Evolutionary conservation across 1,140 invertebrate genomes (phyloP), one percentile per base, ranked within the genome.

Genomic region (Uloborus diversus): DNA sequence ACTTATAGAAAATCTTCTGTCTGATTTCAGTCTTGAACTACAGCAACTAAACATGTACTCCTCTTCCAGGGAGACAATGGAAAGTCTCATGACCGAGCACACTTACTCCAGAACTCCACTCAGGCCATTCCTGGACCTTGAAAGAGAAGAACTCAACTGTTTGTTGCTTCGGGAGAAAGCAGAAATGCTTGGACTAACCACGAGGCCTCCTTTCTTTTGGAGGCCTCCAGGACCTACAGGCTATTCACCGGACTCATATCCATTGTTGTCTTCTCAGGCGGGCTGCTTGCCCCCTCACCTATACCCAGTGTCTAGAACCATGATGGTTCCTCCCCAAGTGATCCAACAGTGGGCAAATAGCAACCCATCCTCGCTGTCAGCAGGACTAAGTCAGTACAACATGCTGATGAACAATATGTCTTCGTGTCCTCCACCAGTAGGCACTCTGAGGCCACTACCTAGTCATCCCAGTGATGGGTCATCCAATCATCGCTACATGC

Each of bases 61-160:
- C 61, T 78, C 62, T 78, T 78, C 62, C 80, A 85, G 87, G 71
- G 87, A 87, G 57, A 85, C 85, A 11, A 86, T 87, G 86, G 86
- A 87, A 62, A 82, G 80, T 1, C 70, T 87, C 13, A 84, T 87
- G 61, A 84, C 86, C 3, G 85, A 86, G 28, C 85, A 86, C 66
- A 85, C 84, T 1, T 86, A 87, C 65, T 84, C 86, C 17, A 68
- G 86, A 42, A 85, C 85, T n/a, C 85, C 86, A 0, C 73, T 87
- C 1, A 73, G 86, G 61, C 83, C 86, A 0, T 86, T 85, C 53
- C 82, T 82, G 13, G 83, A 85, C 33, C 57, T 61, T 23, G 81
- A 84, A 13, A 83, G 85, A 27, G 80, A 81, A 14, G 80, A 82
- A 13, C 20, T 61, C 5, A 66, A 30, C 25, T 56, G 51, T 33